Conservation (phyloP, 2,888 invertebrate genomes). For the Campoplex capitator region DNA sequence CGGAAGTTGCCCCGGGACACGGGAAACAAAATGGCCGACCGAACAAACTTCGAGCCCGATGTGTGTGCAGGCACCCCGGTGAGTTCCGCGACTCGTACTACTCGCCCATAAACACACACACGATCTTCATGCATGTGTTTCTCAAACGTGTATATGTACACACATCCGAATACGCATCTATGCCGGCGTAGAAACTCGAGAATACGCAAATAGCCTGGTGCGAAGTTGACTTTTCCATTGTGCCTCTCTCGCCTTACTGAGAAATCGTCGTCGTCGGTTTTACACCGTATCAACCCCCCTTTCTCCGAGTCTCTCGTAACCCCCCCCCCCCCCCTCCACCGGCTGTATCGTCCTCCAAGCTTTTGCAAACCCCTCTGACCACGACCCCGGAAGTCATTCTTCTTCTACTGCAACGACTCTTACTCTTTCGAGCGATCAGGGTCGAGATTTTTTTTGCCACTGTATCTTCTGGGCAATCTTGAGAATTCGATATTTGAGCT, state of each 20-base stretch:
- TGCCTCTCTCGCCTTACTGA: slow-evolving; percentile 72
- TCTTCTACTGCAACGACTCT: slow-evolving; percentile 37
- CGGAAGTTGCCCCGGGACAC: slow-evolving; percentile 84
- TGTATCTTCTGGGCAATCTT: neutral
- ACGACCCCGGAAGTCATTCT: slow-evolving; percentile 61
- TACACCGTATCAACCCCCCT: slow-evolving; percentile 50
- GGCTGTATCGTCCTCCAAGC: slow-evolving; percentile 56
- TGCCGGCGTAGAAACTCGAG: slow-evolving; percentile 14
- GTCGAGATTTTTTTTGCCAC: neutral
- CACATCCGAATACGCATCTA: neutral
- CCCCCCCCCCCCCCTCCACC: neutral
- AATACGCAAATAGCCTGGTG: slow-evolving; percentile 63
- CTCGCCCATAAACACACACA: slow-evolving; percentile 28
- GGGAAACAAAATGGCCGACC: slow-evolving; percentile 83
- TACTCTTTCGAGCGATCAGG: slow-evolving; percentile 1
- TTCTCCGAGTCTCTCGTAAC: slow-evolving; percentile 18
- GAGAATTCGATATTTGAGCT: neutral
- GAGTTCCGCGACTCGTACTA: slow-evolving; percentile 45
- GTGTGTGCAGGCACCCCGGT: slow-evolving; percentile 63
- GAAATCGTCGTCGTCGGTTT: slow-evolving; percentile 70
- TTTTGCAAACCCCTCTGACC: slow-evolving; percentile 19
- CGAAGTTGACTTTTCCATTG: slow-evolving; percentile 78
- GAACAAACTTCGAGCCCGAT: slow-evolving; percentile 53
- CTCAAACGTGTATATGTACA: neutral
- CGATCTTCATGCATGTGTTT: slow-evolving; percentile 9